A percentile compares a stretch with the other conserved stretches of the same genome.
These are phyloP conservation scores for Muricea muricata DNA, from an alignment of 92 coral and sea anemone genomes.

Conservation along the genomic window DNA sequence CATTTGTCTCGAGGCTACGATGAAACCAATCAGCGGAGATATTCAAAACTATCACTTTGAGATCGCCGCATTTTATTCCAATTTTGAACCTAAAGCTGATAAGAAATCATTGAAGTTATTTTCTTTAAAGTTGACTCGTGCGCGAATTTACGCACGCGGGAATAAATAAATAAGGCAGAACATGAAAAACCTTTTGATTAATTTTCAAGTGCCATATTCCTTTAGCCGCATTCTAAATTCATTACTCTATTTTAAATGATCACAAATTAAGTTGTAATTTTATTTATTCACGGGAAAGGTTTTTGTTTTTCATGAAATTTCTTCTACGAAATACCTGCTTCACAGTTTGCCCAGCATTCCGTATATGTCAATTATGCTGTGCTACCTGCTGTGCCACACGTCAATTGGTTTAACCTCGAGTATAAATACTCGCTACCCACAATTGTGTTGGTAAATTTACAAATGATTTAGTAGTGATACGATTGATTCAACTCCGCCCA, in stretches of 20 bases:
- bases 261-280: background rate
- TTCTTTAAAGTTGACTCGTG: no score
- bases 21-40: background rate
- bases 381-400: constrained; percentile 10
- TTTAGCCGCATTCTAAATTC: background rate
- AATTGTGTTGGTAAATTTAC: background rate
- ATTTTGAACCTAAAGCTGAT: no score
- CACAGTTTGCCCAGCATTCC: no score
- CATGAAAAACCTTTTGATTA: background rate
- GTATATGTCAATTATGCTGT: background rate
- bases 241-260: background rate
- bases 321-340: background rate
- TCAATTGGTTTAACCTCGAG: constrained; percentile 2
- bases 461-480: constrained; percentile 1
- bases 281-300: background rate
- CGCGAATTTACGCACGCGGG: no score
- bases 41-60: no score
- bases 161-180: no score
- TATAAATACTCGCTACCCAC: background rate
- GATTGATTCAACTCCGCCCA: constrained; percentile 13
- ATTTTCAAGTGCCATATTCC: background rate
- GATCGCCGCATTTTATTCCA: background rate
- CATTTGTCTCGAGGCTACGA: constrained; percentile 2
- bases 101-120: no score
- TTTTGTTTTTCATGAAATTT: background rate